phyloP scores from a whole-genome alignment of 2,888 invertebrate genomes.

The Drosophila cognata region DNA sequence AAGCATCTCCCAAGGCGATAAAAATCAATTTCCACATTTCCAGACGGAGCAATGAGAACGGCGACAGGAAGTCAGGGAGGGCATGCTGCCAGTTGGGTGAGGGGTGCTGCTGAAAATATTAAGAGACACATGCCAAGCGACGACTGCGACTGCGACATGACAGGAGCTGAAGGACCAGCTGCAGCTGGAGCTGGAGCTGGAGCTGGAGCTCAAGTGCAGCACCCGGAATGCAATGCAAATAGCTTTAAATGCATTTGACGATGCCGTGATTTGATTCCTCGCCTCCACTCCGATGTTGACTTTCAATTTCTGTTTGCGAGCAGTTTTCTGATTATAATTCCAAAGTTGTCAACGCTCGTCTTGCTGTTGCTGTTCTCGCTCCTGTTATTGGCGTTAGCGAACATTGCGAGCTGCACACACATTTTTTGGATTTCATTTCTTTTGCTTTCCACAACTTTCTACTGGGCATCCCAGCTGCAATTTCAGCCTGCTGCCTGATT shows the following conservation, averaged over 20 bases:
- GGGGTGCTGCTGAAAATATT: slow-evolving; percentile 40
- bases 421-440: slow-evolving; percentile 1
- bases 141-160: slow-evolving; percentile 26
- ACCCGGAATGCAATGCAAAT: slow-evolving; percentile 73
- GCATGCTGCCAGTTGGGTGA: no score
- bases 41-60: slow-evolving; percentile 50
- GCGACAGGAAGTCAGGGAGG: slow-evolving; percentile 7
- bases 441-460: slow-evolving; percentile 22
- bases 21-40: slow-evolving; percentile 69
- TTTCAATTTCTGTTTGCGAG: slow-evolving; percentile 73
- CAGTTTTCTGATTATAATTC: slow-evolving; percentile 72
- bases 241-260: slow-evolving; percentile 79
- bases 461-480: slow-evolving; percentile 18
- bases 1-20: slow-evolving; percentile 61
- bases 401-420: slow-evolving; percentile 22
- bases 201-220: neutral
- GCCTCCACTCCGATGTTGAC: slow-evolving; percentile 56
- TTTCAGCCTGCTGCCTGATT: slow-evolving; percentile 15
- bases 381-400: slow-evolving; percentile 27
- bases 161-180: neutral
- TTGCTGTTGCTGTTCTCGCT: neutral
- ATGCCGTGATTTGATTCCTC: slow-evolving; percentile 72
- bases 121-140: slow-evolving; percentile 73
- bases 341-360: slow-evolving; percentile 36
- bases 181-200: neutral